Percentiles rank a stretch among this genome's conserved stretches.
phyloP scores from a whole-genome alignment of 1,140 invertebrate species.

The Zaprionus tsacasi region DNA sequence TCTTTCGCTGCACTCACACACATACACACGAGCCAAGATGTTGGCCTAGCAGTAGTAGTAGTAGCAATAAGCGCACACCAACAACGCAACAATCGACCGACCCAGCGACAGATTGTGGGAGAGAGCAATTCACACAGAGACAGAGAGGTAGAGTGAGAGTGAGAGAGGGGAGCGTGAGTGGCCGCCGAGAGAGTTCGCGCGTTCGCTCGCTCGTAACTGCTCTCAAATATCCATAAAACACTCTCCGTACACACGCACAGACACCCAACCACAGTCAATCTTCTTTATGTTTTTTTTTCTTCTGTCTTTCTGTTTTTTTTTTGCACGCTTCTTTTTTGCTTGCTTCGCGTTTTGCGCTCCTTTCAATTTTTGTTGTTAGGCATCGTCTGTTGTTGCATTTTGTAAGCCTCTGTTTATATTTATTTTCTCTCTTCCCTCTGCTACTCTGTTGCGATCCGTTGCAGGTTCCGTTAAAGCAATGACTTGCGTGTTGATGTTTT shows the following conservation, averaged over 20 bases:
- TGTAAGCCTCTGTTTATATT: conserved; percentile 43
- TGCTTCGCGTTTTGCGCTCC: conserved; percentile 8
- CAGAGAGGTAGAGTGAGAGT: conserved; percentile 1
- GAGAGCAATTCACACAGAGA: neutral
- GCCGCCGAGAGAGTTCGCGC: conserved; percentile 12
- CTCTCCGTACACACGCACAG: conserved; percentile 11
- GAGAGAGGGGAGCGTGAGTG: conserved; percentile 12
- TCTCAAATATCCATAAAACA: conserved; percentile 43
- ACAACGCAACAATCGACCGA: conserved; percentile 1
- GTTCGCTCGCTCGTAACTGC: conserved; percentile 15
- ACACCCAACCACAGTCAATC: conserved; percentile 1
- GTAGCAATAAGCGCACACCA: neutral
- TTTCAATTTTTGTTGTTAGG: conserved; percentile 19
- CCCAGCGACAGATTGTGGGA: neutral
- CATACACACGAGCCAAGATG: neutral
- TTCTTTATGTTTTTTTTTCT: neutral
- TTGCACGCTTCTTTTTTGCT: conserved; percentile 7
- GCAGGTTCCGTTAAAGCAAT: conserved; percentile 51
- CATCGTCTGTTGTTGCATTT: conserved; percentile 51
- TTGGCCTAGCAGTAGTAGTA: neutral
- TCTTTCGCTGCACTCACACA: neutral
- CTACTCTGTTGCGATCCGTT: conserved; percentile 30
- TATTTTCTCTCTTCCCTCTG: conserved; percentile 14
- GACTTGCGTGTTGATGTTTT: conserved; percentile 32
- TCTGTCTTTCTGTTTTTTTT: neutral